These are phyloP conservation scores for Gymnoscelis rufifasciata DNA, from an alignment of 2,888 invertebrate species.

Conservation along the genomic window DNA sequence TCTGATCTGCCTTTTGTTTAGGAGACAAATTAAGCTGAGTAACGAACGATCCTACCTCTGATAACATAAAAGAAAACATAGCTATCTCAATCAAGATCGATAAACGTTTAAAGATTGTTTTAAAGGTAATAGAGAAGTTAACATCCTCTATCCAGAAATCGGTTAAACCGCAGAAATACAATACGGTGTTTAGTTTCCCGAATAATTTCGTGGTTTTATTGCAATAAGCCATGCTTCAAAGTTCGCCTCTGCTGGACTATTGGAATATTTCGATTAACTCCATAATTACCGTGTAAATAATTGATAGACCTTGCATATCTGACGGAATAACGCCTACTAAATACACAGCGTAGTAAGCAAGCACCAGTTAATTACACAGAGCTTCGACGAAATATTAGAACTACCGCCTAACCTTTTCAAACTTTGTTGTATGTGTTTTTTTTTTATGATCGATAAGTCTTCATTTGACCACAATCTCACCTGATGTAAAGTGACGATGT, in stretches of 20 bases:
- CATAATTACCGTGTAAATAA: background rate
- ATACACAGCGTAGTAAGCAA: background rate
- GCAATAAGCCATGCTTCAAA: conserved; percentile 6
- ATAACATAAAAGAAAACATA: conserved; percentile 17
- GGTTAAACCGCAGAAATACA: conserved; percentile 19
- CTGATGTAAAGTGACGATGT: too few relatives aligned
- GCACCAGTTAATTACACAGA: too few relatives aligned
- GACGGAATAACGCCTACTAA: background rate
- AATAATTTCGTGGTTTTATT: conserved; percentile 22
- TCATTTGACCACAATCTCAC: too few relatives aligned
- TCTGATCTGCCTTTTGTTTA: conserved; percentile 18
- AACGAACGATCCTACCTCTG: conserved; percentile 17
- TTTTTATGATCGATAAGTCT: too few relatives aligned
- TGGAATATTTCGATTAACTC: conserved; percentile 1
- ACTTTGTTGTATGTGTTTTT: too few relatives aligned
- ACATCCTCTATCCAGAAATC: conserved; percentile 33
- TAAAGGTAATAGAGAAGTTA: conserved; percentile 19
- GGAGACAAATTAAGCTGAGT: conserved; percentile 16
- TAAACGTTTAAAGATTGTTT: conserved; percentile 17
- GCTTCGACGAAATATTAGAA: too few relatives aligned
- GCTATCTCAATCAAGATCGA: conserved; percentile 14
- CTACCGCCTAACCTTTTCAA: too few relatives aligned
- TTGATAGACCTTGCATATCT: background rate
- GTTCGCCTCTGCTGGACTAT: background rate
- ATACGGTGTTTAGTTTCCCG: conserved; percentile 18